Evolutionary conservation across 1,140 invertebrate genomes (phyloP).

Genomic region (Vollenhovia emeryi): DNA sequence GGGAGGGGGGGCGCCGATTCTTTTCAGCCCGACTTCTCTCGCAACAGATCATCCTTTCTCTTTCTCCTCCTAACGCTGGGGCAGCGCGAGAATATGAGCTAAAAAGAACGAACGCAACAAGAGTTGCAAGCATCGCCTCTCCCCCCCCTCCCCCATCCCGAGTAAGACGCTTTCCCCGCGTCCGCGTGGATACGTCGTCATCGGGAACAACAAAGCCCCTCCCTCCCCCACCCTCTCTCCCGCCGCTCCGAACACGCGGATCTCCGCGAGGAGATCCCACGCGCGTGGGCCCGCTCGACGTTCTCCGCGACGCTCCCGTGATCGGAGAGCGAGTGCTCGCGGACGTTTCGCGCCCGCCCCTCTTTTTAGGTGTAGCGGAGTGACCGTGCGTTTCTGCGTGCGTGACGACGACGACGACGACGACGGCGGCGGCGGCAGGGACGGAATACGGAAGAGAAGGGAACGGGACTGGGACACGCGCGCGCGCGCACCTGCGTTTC

Average conservation of each 20-base stretch:
- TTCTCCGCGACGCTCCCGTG: background rate
- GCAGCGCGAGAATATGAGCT: too few species aligned
- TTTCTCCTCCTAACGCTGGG: too few species aligned
- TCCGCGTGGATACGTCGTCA: background rate
- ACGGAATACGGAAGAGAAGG: background rate
- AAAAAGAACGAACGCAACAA: too few species aligned
- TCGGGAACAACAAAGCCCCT: conserved; percentile 1
- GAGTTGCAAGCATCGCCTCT: background rate
- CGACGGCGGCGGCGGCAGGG: too few species aligned
- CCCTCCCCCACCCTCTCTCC: background rate
- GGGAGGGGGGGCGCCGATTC: too few species aligned
- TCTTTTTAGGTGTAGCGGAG: background rate
- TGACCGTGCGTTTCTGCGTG: background rate
- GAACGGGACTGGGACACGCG: background rate
- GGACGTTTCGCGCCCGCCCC: background rate
- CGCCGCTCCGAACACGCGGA: background rate
- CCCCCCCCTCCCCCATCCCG: too few species aligned
- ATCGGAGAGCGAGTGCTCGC: background rate
- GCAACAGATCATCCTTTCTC: too few species aligned
- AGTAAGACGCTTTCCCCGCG: background rate
- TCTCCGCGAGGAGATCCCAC: background rate
- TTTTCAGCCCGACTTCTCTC: too few species aligned
- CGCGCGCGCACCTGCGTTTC: background rate
- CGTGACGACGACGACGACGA: background rate
- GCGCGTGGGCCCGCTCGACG: background rate